These are phyloP conservation scores for Phenacoccus solenopsis DNA, from an alignment of 1,140 invertebrate species.

Conservation along the genomic window DNA sequence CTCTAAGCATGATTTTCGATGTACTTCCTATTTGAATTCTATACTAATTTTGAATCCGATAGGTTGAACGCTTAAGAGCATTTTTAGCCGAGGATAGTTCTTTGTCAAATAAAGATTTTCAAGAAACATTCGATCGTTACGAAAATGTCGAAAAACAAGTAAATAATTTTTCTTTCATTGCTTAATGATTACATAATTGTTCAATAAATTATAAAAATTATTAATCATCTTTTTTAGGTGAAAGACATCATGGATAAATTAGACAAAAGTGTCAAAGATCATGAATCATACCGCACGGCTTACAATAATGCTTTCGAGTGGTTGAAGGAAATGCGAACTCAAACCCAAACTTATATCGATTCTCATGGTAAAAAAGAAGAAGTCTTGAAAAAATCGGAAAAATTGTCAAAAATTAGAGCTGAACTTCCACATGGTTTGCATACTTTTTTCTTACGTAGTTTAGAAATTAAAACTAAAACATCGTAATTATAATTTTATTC, in stretches of 20 bases:
- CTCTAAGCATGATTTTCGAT: not conserved
- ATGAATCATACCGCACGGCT: slow-evolving; percentile 71
- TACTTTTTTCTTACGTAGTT: not conserved
- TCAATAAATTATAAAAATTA: not conserved
- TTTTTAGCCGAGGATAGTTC: slow-evolving; percentile 50
- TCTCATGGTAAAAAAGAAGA: slow-evolving; percentile 67
- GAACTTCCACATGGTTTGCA: slow-evolving; percentile 40
- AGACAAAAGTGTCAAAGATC: slow-evolving; percentile 36
- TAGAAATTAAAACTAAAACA: not conserved
- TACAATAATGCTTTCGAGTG: slow-evolving; percentile 74
- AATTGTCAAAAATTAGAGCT: slow-evolving; percentile 41
- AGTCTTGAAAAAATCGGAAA: slow-evolving; percentile 56
- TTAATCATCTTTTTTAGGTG: slow-evolving; percentile 22
- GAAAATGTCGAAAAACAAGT: not conserved
- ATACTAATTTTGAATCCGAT: not conserved
- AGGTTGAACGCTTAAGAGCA: slow-evolving; percentile 52
- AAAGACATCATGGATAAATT: slow-evolving; percentile 18
- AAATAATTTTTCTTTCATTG: not conserved
- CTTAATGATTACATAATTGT: not conserved
- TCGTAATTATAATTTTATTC: not conserved
- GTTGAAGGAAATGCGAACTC: slow-evolving; percentile 68
- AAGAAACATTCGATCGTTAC: not conserved
- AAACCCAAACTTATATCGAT: slow-evolving; percentile 71
- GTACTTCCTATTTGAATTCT: not conserved
- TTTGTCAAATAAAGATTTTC: slow-evolving; percentile 47